Percentiles rank a stretch among this genome's conserved stretches.
phyloP scores from a whole-genome alignment of 2,113 vertebrate species.

The Sander vitreus region DNA sequence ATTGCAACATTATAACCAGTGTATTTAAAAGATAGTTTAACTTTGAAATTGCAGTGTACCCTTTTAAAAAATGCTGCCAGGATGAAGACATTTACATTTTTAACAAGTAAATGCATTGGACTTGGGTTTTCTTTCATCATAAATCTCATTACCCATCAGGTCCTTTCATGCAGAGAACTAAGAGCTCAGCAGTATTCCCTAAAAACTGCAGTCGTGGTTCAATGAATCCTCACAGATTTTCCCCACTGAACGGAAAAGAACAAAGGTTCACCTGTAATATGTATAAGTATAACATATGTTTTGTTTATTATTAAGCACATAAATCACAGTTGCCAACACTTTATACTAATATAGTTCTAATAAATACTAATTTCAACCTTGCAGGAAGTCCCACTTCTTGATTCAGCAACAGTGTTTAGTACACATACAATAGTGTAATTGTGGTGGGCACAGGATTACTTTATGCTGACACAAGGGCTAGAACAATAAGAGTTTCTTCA shows the following conservation, averaged over 20 bases:
- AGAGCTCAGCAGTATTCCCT: slow-evolving; percentile 45
- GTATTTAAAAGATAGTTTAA: slow-evolving; percentile 1
- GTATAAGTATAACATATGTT: slow-evolving; percentile 3
- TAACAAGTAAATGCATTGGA: slow-evolving; percentile 28
- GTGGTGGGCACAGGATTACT: not conserved
- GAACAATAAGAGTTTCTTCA: slow-evolving; percentile 1
- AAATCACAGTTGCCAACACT: not conserved
- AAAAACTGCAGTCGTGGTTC: slow-evolving; percentile 37
- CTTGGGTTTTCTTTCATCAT: slow-evolving; percentile 47
- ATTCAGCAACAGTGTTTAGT: not conserved
- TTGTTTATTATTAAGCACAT: slow-evolving; percentile 17
- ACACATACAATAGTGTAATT: not conserved
- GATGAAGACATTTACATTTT: slow-evolving; percentile 37
- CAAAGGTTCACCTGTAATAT: slow-evolving; percentile 4
- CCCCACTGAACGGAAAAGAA: not conserved
- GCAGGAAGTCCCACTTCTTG: not conserved
- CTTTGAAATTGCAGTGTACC: not conserved
- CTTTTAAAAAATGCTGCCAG: slow-evolving; percentile 15
- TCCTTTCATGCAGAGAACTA: slow-evolving; percentile 28
- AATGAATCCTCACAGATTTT: slow-evolving; percentile 23
- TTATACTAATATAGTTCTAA: too few relatives aligned
- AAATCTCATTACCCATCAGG: slow-evolving; percentile 56
- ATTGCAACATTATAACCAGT: not conserved
- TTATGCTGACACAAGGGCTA: slow-evolving; percentile 3
- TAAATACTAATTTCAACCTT: not conserved